A percentile compares a stretch with the other conserved stretches of the same genome.
These are phyloP conservation scores for Agrypnia vestita DNA, from an alignment of 1,140 invertebrate species.

Conservation along the genomic window DNA sequence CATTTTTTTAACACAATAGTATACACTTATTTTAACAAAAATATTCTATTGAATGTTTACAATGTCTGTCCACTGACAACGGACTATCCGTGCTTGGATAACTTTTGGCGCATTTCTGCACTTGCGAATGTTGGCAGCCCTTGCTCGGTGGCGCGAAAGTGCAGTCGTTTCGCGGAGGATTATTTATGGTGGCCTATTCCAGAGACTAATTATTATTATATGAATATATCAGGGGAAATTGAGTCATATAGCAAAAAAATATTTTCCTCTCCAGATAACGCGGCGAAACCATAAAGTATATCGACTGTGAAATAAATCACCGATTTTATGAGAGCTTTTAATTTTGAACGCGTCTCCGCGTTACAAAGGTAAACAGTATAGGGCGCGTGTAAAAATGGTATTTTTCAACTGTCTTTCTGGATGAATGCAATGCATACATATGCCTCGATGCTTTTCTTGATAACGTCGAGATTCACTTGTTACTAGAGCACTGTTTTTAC, in stretches of 20 bases:
- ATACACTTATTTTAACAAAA: too few relatives aligned
- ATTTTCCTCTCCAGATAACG: not conserved
- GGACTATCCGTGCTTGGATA: not conserved
- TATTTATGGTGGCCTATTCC: not conserved
- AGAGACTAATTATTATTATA: not conserved
- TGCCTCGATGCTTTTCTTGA: too few relatives aligned
- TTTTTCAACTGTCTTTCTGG: too few relatives aligned
- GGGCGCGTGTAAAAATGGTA: too few relatives aligned
- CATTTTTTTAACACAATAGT: too few relatives aligned
- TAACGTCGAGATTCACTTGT: too few relatives aligned
- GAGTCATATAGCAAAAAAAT: too few relatives aligned
- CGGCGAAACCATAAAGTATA: not conserved
- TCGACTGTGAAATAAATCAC: not conserved
- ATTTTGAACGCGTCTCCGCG: too few relatives aligned
- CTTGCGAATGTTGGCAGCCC: not conserved
- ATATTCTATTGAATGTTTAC: not conserved
- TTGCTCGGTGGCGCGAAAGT: not conserved
- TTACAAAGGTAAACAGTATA: too few relatives aligned
- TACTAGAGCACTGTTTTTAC: too few relatives aligned
- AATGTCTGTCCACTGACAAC: not conserved
- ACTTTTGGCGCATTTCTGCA: not conserved
- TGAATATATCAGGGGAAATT: too few relatives aligned
- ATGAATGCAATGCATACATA: too few relatives aligned
- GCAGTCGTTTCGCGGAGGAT: not conserved
- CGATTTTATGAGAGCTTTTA: constrained; percentile 9